Percentiles rank a stretch among this genome's conserved stretches.
These are phyloP conservation scores for Oligia strigilis DNA, from an alignment of 2,888 invertebrate genomes.

Conservation along the genomic window DNA sequence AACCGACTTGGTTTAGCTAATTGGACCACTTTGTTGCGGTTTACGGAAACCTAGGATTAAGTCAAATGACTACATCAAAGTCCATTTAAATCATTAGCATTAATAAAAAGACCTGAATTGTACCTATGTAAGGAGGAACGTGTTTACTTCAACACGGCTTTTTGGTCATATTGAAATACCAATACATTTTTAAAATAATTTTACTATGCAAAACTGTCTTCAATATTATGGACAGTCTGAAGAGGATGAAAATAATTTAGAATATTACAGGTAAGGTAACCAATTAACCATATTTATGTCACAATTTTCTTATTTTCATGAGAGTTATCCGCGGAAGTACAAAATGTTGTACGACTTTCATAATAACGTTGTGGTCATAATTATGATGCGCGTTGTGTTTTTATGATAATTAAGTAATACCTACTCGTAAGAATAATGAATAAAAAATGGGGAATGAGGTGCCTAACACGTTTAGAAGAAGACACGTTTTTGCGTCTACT, in stretches of 20 bases:
- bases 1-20: constrained; percentile 63
- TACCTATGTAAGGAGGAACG: constrained; percentile 2
- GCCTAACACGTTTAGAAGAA: background rate
- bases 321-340: background rate
- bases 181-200: background rate
- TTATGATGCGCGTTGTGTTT: too few species aligned
- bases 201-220: background rate
- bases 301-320: constrained; percentile 4
- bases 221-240: background rate
- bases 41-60: constrained; percentile 61
- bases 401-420: background rate
- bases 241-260: background rate
- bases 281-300: background rate
- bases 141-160: background rate
- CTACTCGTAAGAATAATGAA: background rate
- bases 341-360: background rate
- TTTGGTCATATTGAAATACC: background rate
- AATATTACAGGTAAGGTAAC: background rate
- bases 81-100: constrained; percentile 55
- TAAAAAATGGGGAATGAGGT: background rate
- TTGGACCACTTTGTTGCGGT: constrained; percentile 61
- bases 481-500: background rate
- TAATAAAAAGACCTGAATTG: constrained; percentile 39
- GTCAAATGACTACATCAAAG: constrained; percentile 64
- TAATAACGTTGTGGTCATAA: background rate